Conservation (phyloP, 2,113 vertebrate genomes). For the Vulpes ferrilata region DNA sequence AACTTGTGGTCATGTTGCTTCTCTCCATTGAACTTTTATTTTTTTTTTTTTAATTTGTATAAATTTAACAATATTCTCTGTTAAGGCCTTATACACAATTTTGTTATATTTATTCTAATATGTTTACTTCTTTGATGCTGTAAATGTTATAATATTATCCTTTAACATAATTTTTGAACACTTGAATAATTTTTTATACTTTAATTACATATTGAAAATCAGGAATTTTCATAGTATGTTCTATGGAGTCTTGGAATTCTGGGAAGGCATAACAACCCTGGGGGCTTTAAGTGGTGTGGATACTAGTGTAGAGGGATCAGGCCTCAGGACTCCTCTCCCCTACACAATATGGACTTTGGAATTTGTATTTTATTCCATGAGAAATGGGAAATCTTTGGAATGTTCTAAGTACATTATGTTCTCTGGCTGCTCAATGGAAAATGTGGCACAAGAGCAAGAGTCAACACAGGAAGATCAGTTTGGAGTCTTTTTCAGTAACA, state of each 20-base stretch:
- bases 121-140: background rate
- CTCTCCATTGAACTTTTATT: background rate
- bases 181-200: background rate
- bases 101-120: background rate
- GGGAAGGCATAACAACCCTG: background rate
- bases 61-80: background rate
- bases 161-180: background rate
- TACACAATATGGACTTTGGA: too few relatives aligned
- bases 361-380: background rate
- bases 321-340: accelerated
- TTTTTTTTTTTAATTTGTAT: background rate
- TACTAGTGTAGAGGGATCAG: accelerated
- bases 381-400: background rate
- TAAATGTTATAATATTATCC: background rate
- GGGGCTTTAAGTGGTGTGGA: background rate
- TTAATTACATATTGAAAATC: background rate
- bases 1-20: background rate
- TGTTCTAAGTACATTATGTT: background rate
- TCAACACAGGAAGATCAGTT: background rate
- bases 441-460: background rate
- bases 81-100: background rate
- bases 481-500: background rate
- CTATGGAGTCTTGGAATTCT: background rate
- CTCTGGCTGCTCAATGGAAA: background rate
- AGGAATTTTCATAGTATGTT: background rate